Evolutionary conservation across 2,888 invertebrate species (phyloP).

Genomic region (Neocrepidodera transversa): DNA sequence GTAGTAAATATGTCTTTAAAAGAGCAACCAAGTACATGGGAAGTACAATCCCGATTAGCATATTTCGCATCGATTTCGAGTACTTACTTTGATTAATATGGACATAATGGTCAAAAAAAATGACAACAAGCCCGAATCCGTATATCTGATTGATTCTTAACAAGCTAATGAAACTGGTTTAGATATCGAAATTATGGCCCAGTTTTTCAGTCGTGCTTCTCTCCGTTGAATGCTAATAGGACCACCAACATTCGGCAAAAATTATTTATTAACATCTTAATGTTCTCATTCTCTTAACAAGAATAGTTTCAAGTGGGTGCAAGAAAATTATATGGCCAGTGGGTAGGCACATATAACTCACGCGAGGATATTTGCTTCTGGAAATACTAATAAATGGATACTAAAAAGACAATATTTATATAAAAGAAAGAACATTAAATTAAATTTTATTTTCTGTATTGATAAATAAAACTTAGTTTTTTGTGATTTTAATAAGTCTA

Average conservation of each 20-base stretch:
- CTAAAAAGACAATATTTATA: no score
- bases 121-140: slow-evolving; percentile 27
- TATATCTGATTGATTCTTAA: slow-evolving; percentile 44
- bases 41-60: no score
- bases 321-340: not conserved
- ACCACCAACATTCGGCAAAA: slow-evolving; percentile 51
- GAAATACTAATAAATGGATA: no score
- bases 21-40: no score
- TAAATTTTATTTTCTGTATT: no score
- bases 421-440: no score
- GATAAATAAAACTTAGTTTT: no score
- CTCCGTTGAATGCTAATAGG: slow-evolving; percentile 53
- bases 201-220: slow-evolving; percentile 47
- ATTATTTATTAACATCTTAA: slow-evolving; percentile 43
- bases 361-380: no score
- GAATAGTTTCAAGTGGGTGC: slow-evolving; percentile 12
- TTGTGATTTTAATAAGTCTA: no score
- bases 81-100: slow-evolving; percentile 18
- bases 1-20: no score
- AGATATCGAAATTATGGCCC: slow-evolving; percentile 52
- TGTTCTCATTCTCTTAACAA: slow-evolving; percentile 15
- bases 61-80: not conserved
- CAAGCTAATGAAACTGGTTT: slow-evolving; percentile 52
- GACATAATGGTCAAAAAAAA: slow-evolving; percentile 21
- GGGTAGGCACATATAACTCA: no score